Evolutionary conservation across 2,888 invertebrate species (phyloP).

Genomic region (Drosophila crucigera): DNA sequence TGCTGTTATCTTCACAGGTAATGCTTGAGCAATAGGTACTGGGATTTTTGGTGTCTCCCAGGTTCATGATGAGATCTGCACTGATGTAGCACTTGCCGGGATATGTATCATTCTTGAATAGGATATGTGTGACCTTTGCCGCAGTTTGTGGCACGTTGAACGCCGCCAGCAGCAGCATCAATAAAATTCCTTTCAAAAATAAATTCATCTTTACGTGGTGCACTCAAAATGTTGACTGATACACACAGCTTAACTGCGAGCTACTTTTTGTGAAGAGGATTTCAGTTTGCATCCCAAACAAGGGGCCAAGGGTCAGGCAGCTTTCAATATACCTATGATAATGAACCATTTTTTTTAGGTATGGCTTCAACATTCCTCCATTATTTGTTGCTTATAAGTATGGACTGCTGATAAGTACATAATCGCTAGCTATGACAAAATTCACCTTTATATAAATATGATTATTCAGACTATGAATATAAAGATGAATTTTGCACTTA

Average conservation of each 20-base stretch:
- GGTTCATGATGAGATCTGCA: constrained; percentile 38
- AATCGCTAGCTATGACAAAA: neutral
- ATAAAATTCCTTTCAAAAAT: constrained; percentile 30
- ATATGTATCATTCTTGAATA: constrained; percentile 25
- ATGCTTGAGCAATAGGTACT: constrained; percentile 50
- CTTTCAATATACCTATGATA: constrained; percentile 2
- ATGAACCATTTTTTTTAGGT: neutral
- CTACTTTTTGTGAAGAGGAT: too few species aligned
- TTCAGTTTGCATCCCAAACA: neutral
- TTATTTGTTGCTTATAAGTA: too few species aligned
- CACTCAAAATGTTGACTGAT: constrained; percentile 32
- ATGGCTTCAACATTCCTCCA: neutral
- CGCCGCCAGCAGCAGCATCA: constrained; percentile 5
- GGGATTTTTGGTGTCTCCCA: constrained; percentile 42
- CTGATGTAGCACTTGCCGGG: constrained; percentile 68
- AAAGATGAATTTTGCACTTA: too few species aligned
- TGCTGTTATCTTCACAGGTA: constrained; percentile 42
- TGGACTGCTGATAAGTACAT: neutral
- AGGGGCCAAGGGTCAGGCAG: constrained; percentile 19
- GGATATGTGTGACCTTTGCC: too few species aligned
- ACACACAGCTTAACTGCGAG: neutral
- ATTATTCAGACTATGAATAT: neutral
- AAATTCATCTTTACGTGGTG: constrained; percentile 41
- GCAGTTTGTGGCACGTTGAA: constrained; percentile 5
- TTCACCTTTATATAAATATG: neutral